These are phyloP conservation scores for Syngnathus scovelli DNA, from an alignment of 2,113 vertebrate genomes.

Conservation along the genomic window DNA sequence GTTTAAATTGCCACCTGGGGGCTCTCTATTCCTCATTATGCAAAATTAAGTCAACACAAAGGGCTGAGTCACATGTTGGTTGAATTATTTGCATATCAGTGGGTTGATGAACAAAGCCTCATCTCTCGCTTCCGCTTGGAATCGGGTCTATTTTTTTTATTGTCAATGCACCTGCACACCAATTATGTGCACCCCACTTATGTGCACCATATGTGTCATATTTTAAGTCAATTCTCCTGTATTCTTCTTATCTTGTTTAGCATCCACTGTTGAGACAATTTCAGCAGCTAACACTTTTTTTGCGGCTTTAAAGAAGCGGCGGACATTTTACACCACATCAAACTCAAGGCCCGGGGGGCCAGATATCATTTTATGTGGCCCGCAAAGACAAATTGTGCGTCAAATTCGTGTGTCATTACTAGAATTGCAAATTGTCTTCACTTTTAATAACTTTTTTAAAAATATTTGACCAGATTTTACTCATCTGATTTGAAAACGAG, in stretches of 20 bases:
- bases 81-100: constrained; percentile 26
- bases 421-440: too few relatives aligned
- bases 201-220: too few relatives aligned
- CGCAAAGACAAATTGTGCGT: too few relatives aligned
- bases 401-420: too few relatives aligned
- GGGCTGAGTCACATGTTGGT: constrained; percentile 22
- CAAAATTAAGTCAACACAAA: constrained; percentile 28
- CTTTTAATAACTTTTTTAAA: too few relatives aligned
- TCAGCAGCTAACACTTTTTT: background rate
- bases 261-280: background rate
- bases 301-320: background rate
- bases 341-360: too few relatives aligned
- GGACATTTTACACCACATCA: background rate
- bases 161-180: too few relatives aligned
- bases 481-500: too few relatives aligned
- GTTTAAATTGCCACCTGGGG: constrained; percentile 11
- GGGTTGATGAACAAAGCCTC: background rate
- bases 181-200: too few relatives aligned
- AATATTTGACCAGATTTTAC: too few relatives aligned
- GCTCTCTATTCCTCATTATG: constrained; percentile 45
- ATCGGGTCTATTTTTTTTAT: too few relatives aligned
- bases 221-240: background rate
- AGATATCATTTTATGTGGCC: too few relatives aligned
- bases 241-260: background rate
- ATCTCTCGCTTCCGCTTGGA: background rate